These are phyloP conservation scores for Lysandra coridon DNA, from an alignment of 2,888 invertebrate genomes.

Conservation along the genomic window DNA sequence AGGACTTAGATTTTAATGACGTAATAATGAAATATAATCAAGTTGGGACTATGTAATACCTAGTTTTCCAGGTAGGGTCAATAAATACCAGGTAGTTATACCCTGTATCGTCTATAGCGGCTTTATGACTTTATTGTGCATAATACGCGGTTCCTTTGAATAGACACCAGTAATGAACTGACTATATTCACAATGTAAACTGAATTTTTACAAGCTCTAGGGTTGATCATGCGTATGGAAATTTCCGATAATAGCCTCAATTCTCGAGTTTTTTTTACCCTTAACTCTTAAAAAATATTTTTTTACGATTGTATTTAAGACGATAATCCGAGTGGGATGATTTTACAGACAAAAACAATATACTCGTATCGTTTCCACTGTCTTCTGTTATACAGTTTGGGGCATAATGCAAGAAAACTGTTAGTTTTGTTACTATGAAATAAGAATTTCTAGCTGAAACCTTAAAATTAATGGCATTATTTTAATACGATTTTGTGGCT, in stretches of 20 bases:
- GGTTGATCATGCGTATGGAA: not conserved
- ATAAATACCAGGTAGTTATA: slow-evolving; percentile 34
- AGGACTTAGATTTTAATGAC: not conserved
- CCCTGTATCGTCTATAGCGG: slow-evolving; percentile 45
- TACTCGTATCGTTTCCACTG: not conserved
- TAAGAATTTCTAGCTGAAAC: not conserved
- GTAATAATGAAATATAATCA: not conserved
- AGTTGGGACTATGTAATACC: not conserved
- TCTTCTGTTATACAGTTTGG: too few species aligned
- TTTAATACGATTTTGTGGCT: not conserved
- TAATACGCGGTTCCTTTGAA: slow-evolving; percentile 57
- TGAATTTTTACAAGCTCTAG: slow-evolving; percentile 28
- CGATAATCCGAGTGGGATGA: not conserved
- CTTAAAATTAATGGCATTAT: not conserved
- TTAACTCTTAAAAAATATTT: not conserved
- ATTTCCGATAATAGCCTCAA: not conserved
- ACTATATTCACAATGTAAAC: slow-evolving; percentile 48
- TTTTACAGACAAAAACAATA: not conserved
- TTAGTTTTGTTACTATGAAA: not conserved
- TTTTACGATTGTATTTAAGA: not conserved
- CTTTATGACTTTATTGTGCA: slow-evolving; percentile 62
- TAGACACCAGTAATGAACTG: slow-evolving; percentile 45
- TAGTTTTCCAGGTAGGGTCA: slow-evolving; percentile 27
- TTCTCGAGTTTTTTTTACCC: not conserved
- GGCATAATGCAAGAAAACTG: too few species aligned